Conservation (phyloP, 2,888 invertebrate species). For the Philaethria dido region DNA sequence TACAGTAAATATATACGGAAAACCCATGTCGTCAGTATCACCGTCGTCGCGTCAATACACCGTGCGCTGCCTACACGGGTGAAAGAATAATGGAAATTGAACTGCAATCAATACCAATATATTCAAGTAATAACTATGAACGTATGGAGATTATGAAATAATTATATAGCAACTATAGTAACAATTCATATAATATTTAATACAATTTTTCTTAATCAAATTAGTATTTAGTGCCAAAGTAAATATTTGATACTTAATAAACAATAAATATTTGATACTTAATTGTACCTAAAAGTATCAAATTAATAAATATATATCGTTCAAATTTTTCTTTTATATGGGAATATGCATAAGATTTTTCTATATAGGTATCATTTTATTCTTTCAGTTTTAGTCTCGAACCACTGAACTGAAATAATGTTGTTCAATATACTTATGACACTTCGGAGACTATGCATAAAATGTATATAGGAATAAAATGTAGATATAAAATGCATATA, state of each 20-base stretch:
- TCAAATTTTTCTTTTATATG: not conserved
- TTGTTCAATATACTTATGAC: constrained; percentile 15
- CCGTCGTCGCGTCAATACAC: constrained; percentile 27
- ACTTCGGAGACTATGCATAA: not conserved
- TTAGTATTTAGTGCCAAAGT: too few relatives aligned
- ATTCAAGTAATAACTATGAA: not conserved
- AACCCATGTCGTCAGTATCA: constrained; percentile 40
- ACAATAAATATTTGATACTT: too few relatives aligned
- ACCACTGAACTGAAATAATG: constrained; percentile 21
- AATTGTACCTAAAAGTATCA: too few relatives aligned
- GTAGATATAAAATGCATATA: too few relatives aligned
- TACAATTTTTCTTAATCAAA: too few relatives aligned
- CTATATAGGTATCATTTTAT: not conserved
- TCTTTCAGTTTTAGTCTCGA: constrained; percentile 12
- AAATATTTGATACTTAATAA: too few relatives aligned
- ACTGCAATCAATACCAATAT: constrained; percentile 30
- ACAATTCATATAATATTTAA: too few relatives aligned
- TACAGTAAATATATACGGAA: constrained; percentile 39
- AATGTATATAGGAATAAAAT: too few relatives aligned
- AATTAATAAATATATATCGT: too few relatives aligned
- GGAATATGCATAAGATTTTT: constrained; percentile 3
- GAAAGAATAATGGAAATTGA: constrained; percentile 29
- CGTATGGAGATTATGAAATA: not conserved
- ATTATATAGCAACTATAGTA: too few relatives aligned
- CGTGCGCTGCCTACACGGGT: constrained; percentile 12